Base-by-base conservation (phyloP, 2,888 invertebrate genomes). In the Polia nebulosa region DNA sequence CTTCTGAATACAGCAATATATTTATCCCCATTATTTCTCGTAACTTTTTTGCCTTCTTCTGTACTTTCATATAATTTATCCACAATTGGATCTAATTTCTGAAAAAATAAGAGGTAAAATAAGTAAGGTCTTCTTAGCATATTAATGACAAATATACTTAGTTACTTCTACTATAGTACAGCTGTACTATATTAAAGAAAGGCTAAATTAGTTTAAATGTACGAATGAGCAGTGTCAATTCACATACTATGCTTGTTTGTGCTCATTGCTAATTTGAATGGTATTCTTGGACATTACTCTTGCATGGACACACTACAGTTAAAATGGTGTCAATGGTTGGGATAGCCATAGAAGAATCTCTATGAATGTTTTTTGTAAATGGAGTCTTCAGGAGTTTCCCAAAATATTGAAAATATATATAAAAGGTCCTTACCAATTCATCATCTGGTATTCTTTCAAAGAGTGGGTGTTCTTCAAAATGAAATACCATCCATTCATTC, bases 1-100 rank as follows among this genome's bases (percentile, higher is more conserved):
- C 99, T 96, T 89, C 96, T 96, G 90, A 98, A 99, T 65, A 99
- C 98, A 63, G 99, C 99, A 73, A 99, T 93, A 96, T 97, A 99
- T 93, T 99, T 99, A 58, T 98, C 97, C 51, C 99, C 99, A 82
- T 98, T 97, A 92, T 99, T 99, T 85, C 99, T 96, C 1, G 98
- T 97, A 0, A 99, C 99, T 95, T 99, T 99, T 91, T 99, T 98
- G 0, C 99, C 99, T 96, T 99, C 99, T 95, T 99, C 99, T 51
- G 99, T 98, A 89, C 98, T 98, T 87, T 98, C 98, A 89, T 97
- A 98, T 9, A 99, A 95, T 92, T 99, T 98, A 8, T 97, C 97
- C n/a, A 99, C 97, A 66, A 99, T 97, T 2, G 97, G 97, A 96
- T 99, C 99, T 7, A 89, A 90, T 87, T 96, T 96, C 99, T 98